A percentile compares a stretch with the other conserved stretches of the same genome.
phyloP scores from a whole-genome alignment of 2,888 invertebrate species.

The Darwinula stevensoni region DNA sequence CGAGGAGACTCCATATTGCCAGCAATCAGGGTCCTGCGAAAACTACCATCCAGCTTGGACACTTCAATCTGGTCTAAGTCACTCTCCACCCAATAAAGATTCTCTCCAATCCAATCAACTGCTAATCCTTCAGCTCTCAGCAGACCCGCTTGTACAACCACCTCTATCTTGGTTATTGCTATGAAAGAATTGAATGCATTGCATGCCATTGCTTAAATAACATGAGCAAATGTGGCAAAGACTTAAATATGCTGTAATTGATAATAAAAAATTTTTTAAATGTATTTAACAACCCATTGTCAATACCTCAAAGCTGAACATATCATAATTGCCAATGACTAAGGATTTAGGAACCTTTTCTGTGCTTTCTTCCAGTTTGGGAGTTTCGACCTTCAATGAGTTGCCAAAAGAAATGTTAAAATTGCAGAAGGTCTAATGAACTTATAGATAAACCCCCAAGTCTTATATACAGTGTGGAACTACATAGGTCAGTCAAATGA shows the following conservation, averaged over 20 bases:
- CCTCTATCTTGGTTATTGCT: conserved; percentile 40
- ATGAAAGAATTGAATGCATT: too few relatives aligned
- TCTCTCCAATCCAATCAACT: conserved; percentile 58
- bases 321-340: too few relatives aligned
- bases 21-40: conserved; percentile 40
- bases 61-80: conserved; percentile 58
- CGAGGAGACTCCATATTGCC: conserved; percentile 57
- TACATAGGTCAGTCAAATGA: too few relatives aligned
- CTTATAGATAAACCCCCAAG: too few relatives aligned
- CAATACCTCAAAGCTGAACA: too few relatives aligned
- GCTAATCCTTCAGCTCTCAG: conserved; percentile 65
- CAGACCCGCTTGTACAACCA: conserved; percentile 50
- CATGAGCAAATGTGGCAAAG: background rate
- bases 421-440: too few relatives aligned
- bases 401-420: too few relatives aligned
- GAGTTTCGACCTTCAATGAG: too few relatives aligned
- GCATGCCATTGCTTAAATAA: too few relatives aligned
- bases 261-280: conserved; percentile 1
- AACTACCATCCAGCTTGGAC: conserved; percentile 36
- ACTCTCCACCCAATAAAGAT: conserved; percentile 66
- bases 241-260: background rate
- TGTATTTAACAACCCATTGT: conserved; percentile 1
- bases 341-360: too few relatives aligned
- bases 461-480: too few relatives aligned
- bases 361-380: too few relatives aligned